Evolutionary conservation across 1,140 invertebrate species (phyloP).

Genomic region (Thaumetopoea pityocampa): DNA sequence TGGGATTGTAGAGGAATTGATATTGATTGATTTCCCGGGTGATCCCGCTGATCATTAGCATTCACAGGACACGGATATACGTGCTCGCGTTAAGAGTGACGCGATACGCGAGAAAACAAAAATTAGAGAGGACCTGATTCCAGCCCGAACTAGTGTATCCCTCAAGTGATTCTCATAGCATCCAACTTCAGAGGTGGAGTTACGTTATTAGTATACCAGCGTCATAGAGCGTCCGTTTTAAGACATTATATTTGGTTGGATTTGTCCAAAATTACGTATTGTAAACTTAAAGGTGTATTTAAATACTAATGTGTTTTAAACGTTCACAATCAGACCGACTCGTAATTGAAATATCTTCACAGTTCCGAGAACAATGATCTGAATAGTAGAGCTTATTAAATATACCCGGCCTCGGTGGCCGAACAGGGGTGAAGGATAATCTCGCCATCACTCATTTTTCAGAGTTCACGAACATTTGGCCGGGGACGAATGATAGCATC

Average conservation of each 20-base stretch:
- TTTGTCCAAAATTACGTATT: too few species aligned
- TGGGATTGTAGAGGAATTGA: too few species aligned
- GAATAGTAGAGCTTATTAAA: conserved; percentile 60
- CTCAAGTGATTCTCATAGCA: too few species aligned
- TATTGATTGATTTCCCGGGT: too few species aligned
- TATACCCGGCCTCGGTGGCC: conserved; percentile 47
- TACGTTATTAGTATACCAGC: too few species aligned
- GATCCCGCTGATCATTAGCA: conserved; percentile 49
- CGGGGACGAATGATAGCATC: conserved; percentile 41
- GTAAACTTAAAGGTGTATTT: conserved; percentile 10
- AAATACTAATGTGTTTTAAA: conserved; percentile 20
- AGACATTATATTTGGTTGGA: neutral
- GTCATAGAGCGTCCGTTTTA: neutral
- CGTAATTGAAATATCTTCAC: conserved; percentile 56
- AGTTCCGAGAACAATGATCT: conserved; percentile 36
- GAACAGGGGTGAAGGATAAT: conserved; percentile 53
- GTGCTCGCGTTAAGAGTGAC: conserved; percentile 51
- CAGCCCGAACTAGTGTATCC: too few species aligned
- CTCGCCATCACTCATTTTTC: conserved; percentile 51
- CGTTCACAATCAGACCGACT: conserved; percentile 30
- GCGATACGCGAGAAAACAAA: conserved; percentile 58
- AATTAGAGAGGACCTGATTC: conserved; percentile 40
- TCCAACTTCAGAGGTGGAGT: too few species aligned
- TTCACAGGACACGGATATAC: conserved; percentile 41
- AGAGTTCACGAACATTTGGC: conserved; percentile 32